Conservation (phyloP, 2,797 vertebrate species). For the Picus viridis region DNA sequence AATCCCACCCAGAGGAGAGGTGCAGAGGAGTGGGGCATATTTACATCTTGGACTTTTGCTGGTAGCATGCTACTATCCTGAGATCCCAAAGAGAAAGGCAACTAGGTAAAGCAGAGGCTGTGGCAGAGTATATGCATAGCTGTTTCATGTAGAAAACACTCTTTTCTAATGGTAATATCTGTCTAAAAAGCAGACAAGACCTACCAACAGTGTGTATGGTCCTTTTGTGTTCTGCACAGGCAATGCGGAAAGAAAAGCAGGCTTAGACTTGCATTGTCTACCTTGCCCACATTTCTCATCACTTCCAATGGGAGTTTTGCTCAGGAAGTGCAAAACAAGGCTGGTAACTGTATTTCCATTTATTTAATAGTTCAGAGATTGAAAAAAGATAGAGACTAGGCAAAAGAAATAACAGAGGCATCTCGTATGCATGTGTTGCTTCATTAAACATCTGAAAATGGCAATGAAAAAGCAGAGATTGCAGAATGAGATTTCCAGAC, state of each 20-base stretch:
- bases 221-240: background rate
- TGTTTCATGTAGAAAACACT: background rate
- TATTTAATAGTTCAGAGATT: slow-evolving; percentile 18
- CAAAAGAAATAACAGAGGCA: slow-evolving; percentile 28
- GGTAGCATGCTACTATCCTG: background rate
- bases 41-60: background rate
- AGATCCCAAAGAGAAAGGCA: background rate
- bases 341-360: slow-evolving; percentile 20
- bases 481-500: slow-evolving; percentile 41
- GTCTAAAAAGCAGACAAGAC: background rate
- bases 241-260: background rate
- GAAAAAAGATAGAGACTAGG: background rate
- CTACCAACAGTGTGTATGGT: background rate
- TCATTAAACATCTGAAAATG: slow-evolving; percentile 59
- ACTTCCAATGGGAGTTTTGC: background rate
- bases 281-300: background rate
- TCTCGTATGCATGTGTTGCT: slow-evolving; percentile 29
- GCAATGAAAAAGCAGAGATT: slow-evolving; percentile 46
- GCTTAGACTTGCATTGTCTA: background rate
- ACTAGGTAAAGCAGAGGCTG: background rate
- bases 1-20: background rate
- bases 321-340: background rate
- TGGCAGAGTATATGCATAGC: background rate
- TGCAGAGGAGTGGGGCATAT: background rate
- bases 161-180: background rate